Base-by-base conservation (phyloP, 2,888 invertebrate genomes). In the Blomia tropicalis region DNA sequence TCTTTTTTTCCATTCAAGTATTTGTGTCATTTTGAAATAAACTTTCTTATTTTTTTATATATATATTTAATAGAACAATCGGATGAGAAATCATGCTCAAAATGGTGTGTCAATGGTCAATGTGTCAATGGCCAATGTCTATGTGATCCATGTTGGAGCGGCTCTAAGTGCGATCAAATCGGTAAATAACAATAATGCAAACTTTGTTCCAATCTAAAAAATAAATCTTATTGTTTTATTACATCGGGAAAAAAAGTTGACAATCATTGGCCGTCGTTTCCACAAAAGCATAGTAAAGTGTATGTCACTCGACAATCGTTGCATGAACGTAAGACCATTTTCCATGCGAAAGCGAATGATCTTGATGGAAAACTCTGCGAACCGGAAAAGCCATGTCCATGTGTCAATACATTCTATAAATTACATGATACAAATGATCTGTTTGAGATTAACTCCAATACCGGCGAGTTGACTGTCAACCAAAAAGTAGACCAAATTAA, bases 61-160 rank as follows among this genome's bases (percentile, higher is more conserved):
- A n/a, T n/a, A n/a, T n/a, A n/a, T n/a, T n/a, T n/a, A n/a, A n/a
- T n/a, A n/a, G n/a, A n/a, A n/a, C n/a, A n/a, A n/a, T n/a, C n/a
- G n/a, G 27, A 47, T 22, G 51, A 47, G 5, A 19, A 47, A 27
- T 19, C 5, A 11, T 22, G 27, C n/a, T 7, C 51, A 14, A 7
- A 47, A n/a, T 22, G 22, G 3, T 64, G 64, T 51, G n/a, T 32
- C 19, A 58, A 68, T 65, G 68, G 68, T 17, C 63, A 63, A 58
- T 68, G 68, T 59, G 29, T 32, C 22, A 59, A 58, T 27, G 67
- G 66, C 41, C 31, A 44, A 1, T 68, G 68, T 61, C 61, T 65
- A 30, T 68, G 68, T 58, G 65, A 66, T 56, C 66, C 63, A 29
- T 68, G 68, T 54, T 68, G 66, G 66, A 47, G 60, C 29, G 68